Base-by-base conservation (phyloP, 1,140 invertebrate species). In the Micrasema longulum region DNA sequence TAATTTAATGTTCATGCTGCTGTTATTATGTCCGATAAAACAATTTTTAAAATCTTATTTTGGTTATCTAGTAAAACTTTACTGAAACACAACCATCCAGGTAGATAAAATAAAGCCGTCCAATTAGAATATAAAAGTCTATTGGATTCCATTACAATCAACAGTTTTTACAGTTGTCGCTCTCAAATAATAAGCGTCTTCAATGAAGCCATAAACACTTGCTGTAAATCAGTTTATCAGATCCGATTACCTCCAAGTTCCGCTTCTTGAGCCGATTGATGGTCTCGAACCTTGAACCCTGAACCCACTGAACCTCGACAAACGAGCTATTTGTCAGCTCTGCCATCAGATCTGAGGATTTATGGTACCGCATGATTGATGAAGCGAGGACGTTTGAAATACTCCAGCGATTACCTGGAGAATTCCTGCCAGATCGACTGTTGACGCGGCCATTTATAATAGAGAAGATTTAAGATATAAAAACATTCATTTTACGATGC, bases 291-390 rank as follows among this genome's bases (percentile, higher is more conserved):
- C 63, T 35, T 64, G 66, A 64, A 65, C 72, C 66, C 23, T 69
- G 66, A 71, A 62, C 69, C 47, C 72, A 47, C 23, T 69, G 66
- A 71, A 62, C 69, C 47, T 31, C 57, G 69, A 26, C 63, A 52
- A 31, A 31, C 16, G 26, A 62, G 18, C 43, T 53, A 71, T 68
- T 71, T 63, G 72, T 71, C 69, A 70, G 69, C 53, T 64, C 64
- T 12, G 50, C 65, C 67, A 50, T 70, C 71, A 69, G 55, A 41
- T 41, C 53, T 18, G 7, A 20, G 57, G 9, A 12, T 50, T 65
- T 41, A 38, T 18, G 20, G 53, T 35, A 18, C 36, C 41, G 48
- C 12, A 64, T 71, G 69, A 71, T 71, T 71, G 57, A 71, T 71
- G 57, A 35, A 47, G 16, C 60, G 60, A 38, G 14, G 23, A 62